Percentiles rank a stretch among this genome's conserved stretches.
These are phyloP conservation scores for Neoniphon sammara DNA, from an alignment of 2,797 vertebrate species.

Conservation along the genomic window DNA sequence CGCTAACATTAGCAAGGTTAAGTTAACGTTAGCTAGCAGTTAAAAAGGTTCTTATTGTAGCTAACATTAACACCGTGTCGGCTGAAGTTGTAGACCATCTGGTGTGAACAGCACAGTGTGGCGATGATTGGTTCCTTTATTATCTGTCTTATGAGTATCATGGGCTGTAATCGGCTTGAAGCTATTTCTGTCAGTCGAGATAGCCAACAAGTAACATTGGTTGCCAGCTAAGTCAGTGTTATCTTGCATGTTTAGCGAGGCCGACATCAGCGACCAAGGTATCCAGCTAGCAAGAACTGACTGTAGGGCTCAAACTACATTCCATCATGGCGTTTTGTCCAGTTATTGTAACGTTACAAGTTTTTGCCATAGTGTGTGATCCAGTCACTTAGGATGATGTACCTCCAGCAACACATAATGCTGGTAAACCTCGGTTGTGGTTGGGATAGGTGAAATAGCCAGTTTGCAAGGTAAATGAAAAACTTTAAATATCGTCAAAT, in stretches of 20 bases:
- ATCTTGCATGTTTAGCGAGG: neutral
- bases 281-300: too few relatives aligned
- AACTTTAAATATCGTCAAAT: too few relatives aligned
- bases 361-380: neutral
- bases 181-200: constrained; percentile 61
- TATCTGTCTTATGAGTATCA: constrained; percentile 45
- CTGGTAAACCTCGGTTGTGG: neutral
- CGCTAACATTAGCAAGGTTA: too few relatives aligned
- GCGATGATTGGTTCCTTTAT: neutral
- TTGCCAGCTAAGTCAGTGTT: constrained; percentile 2
- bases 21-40: too few relatives aligned
- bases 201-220: constrained; percentile 31
- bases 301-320: neutral
- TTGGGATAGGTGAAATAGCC: neutral
- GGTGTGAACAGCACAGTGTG: neutral
- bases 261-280: neutral
- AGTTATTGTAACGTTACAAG: neutral
- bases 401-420: neutral
- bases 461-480: too few relatives aligned
- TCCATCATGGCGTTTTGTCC: neutral
- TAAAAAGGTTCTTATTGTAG: too few relatives aligned
- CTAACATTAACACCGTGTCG: neutral
- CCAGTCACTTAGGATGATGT: neutral
- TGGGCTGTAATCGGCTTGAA: constrained; percentile 59
- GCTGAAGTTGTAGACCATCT: neutral